Evolutionary conservation across 1,140 invertebrate genomes (phyloP), one percentile per base, ranked within the genome.

Genomic region (Trissolcus basalis): DNA sequence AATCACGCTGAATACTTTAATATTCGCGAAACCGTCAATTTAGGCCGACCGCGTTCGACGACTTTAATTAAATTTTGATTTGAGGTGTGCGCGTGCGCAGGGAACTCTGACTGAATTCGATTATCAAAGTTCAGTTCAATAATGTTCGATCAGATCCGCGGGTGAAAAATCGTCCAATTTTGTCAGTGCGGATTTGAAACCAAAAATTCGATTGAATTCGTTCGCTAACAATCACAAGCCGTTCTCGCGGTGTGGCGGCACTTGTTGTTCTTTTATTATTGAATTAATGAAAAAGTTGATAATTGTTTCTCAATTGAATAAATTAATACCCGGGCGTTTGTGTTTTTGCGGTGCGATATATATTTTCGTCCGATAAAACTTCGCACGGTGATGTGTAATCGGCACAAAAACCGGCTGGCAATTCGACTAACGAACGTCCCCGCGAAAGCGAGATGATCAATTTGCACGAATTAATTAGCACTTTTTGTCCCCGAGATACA

Each of bases 61-160:
- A 27, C 2, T 27, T 27, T n/a, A 39, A 39, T 39, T 35, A 10
- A 39, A 11, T 39, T 39, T 39, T 39, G 3, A 50, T 67, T 56
- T 19, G n/a, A n/a, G n/a, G n/a, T n/a, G 33, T 65, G 55, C 54
- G 32, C 12, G 35, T 11, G 13, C n/a, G 11, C 41, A n/a, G 9
- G 36, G 8, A 59, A 12, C 8, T 9, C 10, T 9, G 11, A 49
- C 9, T n/a, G 10, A 53, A 53, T 45, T 36, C 35, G 13, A 53
- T 63, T 51, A 51, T 43, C 33, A n/a, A 39, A 63, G 19, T 63
- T 53, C 39, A 16, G 39, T 44, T 45, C 14, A 19, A 53, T 63
- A 51, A 63, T 43, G 16, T 61, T 27, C 36, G 56, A 14, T 6
- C 12, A 1, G 8, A 55, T 10, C 45, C 13, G 15, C 7, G 15